Conservation (phyloP, 1,140 invertebrate genomes). For the Macrotrachela quadricornifera region DNA sequence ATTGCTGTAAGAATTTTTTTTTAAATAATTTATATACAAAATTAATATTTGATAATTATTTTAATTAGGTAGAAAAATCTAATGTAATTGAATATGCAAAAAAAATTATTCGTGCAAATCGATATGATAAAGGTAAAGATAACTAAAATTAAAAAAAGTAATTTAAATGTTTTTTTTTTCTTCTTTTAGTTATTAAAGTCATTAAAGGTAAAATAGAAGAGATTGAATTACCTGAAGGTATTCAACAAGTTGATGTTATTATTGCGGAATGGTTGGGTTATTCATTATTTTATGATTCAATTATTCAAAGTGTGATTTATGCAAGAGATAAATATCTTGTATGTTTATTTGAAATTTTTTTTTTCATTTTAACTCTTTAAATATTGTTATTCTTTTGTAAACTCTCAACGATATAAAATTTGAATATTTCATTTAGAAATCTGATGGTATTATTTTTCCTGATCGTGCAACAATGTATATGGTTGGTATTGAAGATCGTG, state of each 20-base stretch:
- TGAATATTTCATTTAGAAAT: too few species aligned
- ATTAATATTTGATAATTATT: too few species aligned
- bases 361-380: too few species aligned
- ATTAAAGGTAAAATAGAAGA: constrained; percentile 90
- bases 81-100: constrained; percentile 37
- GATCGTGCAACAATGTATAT: constrained; percentile 70
- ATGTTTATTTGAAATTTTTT: background rate
- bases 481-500: constrained; percentile 83
- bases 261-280: constrained; percentile 99
- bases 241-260: constrained; percentile 84
- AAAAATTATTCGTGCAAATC: constrained; percentile 35
- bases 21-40: constrained; percentile 56
- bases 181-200: constrained; percentile 48
- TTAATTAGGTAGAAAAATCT: constrained; percentile 30
- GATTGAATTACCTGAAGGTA: constrained; percentile 41
- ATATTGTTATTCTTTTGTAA: too few species aligned
- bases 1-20: constrained; percentile 57
- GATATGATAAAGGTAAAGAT: constrained; percentile 26
- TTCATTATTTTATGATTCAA: constrained; percentile 85
- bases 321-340: constrained; percentile 80
- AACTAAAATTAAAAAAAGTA: constrained; percentile 24
- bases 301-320: constrained; percentile 80
- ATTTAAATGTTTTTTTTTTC: constrained; percentile 12
- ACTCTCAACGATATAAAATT: too few species aligned
- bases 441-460: constrained; percentile 61